A percentile compares a stretch with the other conserved stretches of the same genome.
Conservation (phyloP, 2,888 invertebrate genomes). For the Dichetophora obliterata region DNA sequence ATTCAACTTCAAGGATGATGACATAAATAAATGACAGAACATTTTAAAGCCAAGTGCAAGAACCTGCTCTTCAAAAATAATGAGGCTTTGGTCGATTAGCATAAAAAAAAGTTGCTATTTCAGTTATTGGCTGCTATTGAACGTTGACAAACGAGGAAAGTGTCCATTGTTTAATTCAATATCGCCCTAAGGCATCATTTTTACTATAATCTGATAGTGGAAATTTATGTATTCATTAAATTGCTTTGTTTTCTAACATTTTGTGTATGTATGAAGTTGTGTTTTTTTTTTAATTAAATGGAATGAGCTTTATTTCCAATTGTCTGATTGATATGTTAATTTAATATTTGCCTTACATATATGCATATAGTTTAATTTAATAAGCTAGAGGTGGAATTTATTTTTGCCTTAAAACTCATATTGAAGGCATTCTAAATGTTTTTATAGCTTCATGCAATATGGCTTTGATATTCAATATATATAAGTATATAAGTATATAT, state of each 20-base stretch:
- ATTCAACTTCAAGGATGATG: background rate
- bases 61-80: background rate
- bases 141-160: background rate
- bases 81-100: background rate
- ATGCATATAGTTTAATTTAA: too few relatives aligned
- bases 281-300: background rate
- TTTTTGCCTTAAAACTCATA: too few relatives aligned
- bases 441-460: too few relatives aligned
- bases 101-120: background rate
- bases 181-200: constrained; percentile 25
- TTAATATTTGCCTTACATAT: too few relatives aligned
- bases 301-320: background rate
- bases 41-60: background rate
- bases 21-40: background rate
- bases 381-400: too few relatives aligned
- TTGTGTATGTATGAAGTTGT: background rate
- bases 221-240: background rate
- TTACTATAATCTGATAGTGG: background rate
- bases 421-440: too few relatives aligned
- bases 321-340: constrained; percentile 43
- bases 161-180: constrained; percentile 22
- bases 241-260: background rate
- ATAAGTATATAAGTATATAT: too few relatives aligned
- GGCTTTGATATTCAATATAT: too few relatives aligned
- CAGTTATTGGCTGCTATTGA: constrained; percentile 3